Evolutionary conservation across 1,140 invertebrate genomes (phyloP).

Genomic region (Apolygus lucorum): DNA sequence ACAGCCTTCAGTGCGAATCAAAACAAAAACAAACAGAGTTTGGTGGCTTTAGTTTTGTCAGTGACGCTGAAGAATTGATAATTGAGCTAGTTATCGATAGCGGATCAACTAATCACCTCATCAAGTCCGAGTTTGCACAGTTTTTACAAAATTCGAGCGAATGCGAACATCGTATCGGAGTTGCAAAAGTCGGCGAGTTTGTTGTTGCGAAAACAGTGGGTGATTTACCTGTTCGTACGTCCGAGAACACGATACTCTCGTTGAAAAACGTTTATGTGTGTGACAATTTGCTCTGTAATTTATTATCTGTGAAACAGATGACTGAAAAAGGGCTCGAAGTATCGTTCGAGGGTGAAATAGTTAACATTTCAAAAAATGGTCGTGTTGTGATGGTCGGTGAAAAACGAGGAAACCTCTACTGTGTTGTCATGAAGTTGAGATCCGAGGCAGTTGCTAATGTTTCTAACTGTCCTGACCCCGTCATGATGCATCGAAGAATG

Average conservation of each 20-base stretch:
- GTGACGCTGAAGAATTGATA: too few species aligned
- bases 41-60: too few species aligned
- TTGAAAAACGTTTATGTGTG: background rate
- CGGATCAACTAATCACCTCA: background rate
- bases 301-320: background rate
- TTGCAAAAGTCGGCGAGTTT: background rate
- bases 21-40: background rate
- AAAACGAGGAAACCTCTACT: background rate
- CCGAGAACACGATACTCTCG: background rate
- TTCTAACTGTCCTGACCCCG: background rate
- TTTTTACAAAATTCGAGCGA: background rate
- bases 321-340: background rate
- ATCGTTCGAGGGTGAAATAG: background rate
- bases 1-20: background rate
- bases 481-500: background rate
- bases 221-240: background rate
- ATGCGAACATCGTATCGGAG: background rate
- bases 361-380: background rate
- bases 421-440: background rate
- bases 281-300: background rate
- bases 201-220: background rate
- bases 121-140: too few species aligned
- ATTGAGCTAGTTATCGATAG: background rate
- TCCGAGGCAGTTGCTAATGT: background rate
- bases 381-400: background rate